phyloP scores from a whole-genome alignment of 2,113 vertebrate species.

The Daphoenositta chrysoptera region DNA sequence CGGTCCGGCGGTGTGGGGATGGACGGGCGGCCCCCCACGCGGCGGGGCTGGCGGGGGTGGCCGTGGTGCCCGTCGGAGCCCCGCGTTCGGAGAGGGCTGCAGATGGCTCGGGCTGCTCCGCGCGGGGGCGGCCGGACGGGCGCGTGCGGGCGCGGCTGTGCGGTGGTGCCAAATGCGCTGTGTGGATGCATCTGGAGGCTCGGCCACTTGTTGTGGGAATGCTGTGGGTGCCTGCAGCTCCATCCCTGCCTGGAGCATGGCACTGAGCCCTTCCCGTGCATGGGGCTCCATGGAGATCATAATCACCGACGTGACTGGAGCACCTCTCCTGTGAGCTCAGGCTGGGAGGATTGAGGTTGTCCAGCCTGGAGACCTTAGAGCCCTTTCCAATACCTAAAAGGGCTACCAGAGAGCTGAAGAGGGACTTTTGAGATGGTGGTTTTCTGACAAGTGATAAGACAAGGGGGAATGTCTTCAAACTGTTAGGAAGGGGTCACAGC shows the following conservation, averaged over 20 bases:
- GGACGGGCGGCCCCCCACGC: background rate
- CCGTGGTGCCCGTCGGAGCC: background rate
- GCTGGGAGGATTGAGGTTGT: background rate
- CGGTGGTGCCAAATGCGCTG: background rate
- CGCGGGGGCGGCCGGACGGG: background rate
- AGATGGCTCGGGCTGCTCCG: background rate
- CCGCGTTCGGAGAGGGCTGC: background rate
- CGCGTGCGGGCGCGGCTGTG: background rate
- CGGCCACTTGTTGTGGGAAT: background rate
- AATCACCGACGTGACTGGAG: background rate
- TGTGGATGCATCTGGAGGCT: background rate
- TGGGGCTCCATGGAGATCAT: rapidly evolving
- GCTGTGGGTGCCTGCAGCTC: background rate
- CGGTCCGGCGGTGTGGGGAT: background rate
- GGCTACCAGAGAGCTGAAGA: background rate
- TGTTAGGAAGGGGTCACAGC: background rate
- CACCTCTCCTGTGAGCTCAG: background rate
- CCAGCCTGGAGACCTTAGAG: background rate
- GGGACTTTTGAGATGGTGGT: background rate
- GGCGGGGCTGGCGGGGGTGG: background rate
- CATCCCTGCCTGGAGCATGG: rapidly evolving
- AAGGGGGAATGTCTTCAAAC: background rate
- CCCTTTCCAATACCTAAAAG: background rate
- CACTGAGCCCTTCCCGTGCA: background rate
- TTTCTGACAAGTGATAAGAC: too few relatives aligned